A percentile compares a stretch with the other conserved stretches of the same genome.
These are phyloP conservation scores for Pipistrellus pipistrellus DNA, from an alignment of 2,797 vertebrate genomes.

Conservation along the genomic window DNA sequence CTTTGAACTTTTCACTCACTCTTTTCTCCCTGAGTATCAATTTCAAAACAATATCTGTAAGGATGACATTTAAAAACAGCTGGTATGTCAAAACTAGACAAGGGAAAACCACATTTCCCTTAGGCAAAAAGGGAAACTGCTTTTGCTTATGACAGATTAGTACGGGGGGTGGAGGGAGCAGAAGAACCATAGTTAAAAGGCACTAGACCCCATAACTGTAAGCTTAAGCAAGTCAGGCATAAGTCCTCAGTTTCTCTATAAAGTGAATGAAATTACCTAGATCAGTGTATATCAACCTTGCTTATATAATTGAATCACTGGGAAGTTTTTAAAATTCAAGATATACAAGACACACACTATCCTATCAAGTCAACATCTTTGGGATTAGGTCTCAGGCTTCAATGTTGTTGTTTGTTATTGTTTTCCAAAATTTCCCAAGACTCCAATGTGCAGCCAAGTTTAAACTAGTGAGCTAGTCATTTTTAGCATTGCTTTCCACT, in stretches of 20 bases:
- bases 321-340: neutral
- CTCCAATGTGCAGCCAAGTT: neutral
- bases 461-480: neutral
- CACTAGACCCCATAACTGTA: neutral
- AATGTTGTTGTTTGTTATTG: neutral
- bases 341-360: neutral
- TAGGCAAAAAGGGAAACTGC: neutral
- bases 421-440: neutral
- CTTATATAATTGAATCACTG: neutral
- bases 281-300: neutral
- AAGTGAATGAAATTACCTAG: constrained; percentile 18
- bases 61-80: constrained; percentile 14
- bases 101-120: neutral
- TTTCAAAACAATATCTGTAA: constrained; percentile 21
- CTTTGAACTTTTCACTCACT: neutral
- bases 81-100: neutral
- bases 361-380: neutral
- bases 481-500: neutral
- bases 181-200: neutral
- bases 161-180: fast-evolving
- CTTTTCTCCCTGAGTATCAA: neutral
- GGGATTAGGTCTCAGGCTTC: neutral
- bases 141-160: neutral
- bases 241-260: constrained; percentile 14
- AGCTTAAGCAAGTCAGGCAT: neutral